phyloP scores from a whole-genome alignment of 1,140 invertebrate species.

The Harlomillsia oculata region DNA sequence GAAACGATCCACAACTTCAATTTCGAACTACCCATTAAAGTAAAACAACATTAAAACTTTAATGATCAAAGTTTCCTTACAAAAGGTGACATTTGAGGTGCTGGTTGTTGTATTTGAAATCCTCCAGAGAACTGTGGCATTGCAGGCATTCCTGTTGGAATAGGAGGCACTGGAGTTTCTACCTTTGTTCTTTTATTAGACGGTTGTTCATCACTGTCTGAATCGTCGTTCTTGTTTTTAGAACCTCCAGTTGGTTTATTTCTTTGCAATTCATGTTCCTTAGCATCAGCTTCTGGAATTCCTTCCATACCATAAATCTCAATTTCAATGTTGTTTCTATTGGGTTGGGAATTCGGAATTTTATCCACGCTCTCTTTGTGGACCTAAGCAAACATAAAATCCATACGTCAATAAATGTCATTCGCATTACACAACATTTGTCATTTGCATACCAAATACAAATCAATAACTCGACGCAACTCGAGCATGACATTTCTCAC shows the following conservation, averaged over 20 bases:
- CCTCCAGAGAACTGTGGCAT: constrained; percentile 21
- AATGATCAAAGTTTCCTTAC: too few relatives aligned
- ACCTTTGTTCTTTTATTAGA: constrained; percentile 58
- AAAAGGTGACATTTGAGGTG: too few relatives aligned
- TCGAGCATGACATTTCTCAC: too few relatives aligned
- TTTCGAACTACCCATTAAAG: neutral
- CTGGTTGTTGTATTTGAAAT: too few relatives aligned
- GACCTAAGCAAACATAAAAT: constrained; percentile 54
- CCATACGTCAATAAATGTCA: neutral
- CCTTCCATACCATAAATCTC: constrained; percentile 99
- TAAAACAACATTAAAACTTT: neutral
- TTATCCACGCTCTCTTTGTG: constrained; percentile 99
- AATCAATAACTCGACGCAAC: too few relatives aligned
- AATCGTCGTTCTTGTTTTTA: constrained; percentile 34
- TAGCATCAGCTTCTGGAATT: constrained; percentile 88
- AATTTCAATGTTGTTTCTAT: constrained; percentile 96
- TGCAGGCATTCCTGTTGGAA: constrained; percentile 12
- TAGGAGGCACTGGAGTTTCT: constrained; percentile 43
- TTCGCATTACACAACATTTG: too few relatives aligned
- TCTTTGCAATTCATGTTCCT: constrained; percentile 83
- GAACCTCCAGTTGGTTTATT: constrained; percentile 39
- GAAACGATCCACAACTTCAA: too few relatives aligned
- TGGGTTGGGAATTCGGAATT: constrained; percentile 96
- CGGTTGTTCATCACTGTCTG: constrained; percentile 58
- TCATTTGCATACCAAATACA: too few relatives aligned